Conservation (phyloP, 2,797 vertebrate species). For the Manis pentadactyla region DNA sequence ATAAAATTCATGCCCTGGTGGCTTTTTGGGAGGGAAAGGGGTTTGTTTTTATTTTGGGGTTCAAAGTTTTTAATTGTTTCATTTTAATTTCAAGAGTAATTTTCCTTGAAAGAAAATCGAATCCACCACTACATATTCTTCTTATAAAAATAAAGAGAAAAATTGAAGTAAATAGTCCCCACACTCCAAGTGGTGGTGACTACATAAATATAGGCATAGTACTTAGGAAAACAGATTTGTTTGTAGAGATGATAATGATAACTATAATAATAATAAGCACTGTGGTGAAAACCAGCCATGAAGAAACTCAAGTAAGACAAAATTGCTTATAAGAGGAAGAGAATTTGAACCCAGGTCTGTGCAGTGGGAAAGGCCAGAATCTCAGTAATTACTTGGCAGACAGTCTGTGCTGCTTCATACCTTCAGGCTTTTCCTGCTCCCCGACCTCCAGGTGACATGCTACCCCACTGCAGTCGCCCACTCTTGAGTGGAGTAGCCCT, state of each 20-base stretch:
- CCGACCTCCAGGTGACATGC: background rate
- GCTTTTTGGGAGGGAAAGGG: background rate
- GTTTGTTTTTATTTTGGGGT: background rate
- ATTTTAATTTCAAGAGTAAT: slow-evolving; percentile 15
- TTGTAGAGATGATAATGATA: background rate
- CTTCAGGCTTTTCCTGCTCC: background rate
- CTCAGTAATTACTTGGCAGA: background rate
- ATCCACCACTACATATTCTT: background rate
- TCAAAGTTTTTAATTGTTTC: background rate
- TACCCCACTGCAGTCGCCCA: too few relatives aligned
- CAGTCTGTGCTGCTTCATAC: background rate
- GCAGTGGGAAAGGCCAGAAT: background rate
- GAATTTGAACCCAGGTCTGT: background rate
- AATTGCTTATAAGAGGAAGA: background rate
- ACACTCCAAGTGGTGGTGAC: background rate
- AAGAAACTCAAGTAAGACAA: background rate
- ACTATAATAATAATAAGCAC: background rate
- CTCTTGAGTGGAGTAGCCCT: background rate
- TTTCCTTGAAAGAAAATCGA: background rate
- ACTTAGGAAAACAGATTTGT: background rate
- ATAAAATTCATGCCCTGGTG: background rate
- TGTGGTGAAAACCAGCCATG: too few relatives aligned
- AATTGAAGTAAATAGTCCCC: background rate
- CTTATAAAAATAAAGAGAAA: slow-evolving; percentile 14
- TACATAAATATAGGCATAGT: background rate